Base-by-base conservation (phyloP, 2,113 vertebrate species). In the Nibea albiflora region DNA sequence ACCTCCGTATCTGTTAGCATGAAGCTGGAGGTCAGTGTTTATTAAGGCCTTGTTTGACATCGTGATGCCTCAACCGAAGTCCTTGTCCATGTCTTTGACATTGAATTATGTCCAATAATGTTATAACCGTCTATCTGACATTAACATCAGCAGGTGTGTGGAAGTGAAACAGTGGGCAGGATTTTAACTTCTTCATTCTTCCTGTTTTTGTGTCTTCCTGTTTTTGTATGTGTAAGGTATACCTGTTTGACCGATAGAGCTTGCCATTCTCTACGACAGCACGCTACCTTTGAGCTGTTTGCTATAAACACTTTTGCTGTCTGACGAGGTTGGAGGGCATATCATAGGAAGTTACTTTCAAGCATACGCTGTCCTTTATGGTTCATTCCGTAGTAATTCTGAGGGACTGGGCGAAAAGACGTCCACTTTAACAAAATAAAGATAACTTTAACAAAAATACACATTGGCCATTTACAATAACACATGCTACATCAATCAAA, bases 1-100 rank as follows among this genome's bases (percentile, higher is more conserved):
- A 19, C 64, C 22, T 80, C n/a, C 65, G 80, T 75, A 85, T 80
- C 82, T 57, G 63, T 58, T n/a, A 60, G 52, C 1, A 39, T 68
- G 65, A 83, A 66, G 50, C 75, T 60, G 60, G n/a, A 83, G 73
- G 73, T 89, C 83, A 85, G 54, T 39, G n/a, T 57, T 89, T 50
- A 68, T 83, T 73, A 67, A 46, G 67, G 80, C 28, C 53, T 57
- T 73, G 64, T 82, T 78, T 80, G 86, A 53, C 2, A 7, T 65
- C 5, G 9, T 42, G 24, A 20, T 15, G 28, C 26, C 22, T 61
- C 4, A 50, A 44, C 35, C 9, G 1, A 52, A 73, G 26, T 28
- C n/a, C 57, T 74, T 84, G 14, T 75, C 3, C 22, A 28, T 50
- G 2, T n/a, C n/a, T 17, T 52, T 2, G 20, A 22, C 16, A 20